phyloP scores from a whole-genome alignment of 2,113 vertebrate genomes.

The Antennarius striatus region DNA sequence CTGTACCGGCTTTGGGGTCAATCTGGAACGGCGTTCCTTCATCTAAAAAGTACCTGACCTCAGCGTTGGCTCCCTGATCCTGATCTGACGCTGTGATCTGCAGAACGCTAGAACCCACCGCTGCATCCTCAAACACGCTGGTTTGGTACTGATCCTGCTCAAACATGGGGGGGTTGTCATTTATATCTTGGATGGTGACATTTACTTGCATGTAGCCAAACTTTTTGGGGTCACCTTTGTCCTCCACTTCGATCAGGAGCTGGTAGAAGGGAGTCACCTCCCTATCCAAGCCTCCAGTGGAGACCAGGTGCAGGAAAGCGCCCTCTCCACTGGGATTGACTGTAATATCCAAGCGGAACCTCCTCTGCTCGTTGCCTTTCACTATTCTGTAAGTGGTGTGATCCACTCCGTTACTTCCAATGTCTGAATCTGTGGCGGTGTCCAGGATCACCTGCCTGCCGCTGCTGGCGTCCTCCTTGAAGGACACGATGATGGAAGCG shows the following conservation, averaged over 20 bases:
- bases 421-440: constrained; percentile 94
- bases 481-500: constrained; percentile 90
- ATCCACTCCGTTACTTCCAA: constrained; percentile 92
- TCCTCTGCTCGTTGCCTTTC: constrained; percentile 89
- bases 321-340: constrained; percentile 98
- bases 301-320: constrained; percentile 95
- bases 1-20: constrained; percentile 89
- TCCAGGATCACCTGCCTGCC: constrained; percentile 97
- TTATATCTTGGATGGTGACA: constrained; percentile 94
- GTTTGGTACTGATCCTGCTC: constrained; percentile 88
- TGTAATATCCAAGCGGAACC: constrained; percentile 93
- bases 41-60: constrained; percentile 90
- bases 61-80: constrained; percentile 94
- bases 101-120: constrained; percentile 89
- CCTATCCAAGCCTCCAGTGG: constrained; percentile 90
- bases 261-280: constrained; percentile 89
- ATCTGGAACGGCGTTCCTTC: constrained; percentile 89
- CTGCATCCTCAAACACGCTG: constrained; percentile 89
- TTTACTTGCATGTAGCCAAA: constrained; percentile 96
- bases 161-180: constrained; percentile 94
- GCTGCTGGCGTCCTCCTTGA: constrained; percentile 95
- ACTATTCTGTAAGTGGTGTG: constrained; percentile 94
- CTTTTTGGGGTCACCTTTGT: constrained; percentile 91
- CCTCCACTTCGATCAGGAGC: constrained; percentile 92
- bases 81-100: constrained; percentile 89